Base-by-base conservation (phyloP, 1,140 invertebrate species). In the Lineus longissimus region DNA sequence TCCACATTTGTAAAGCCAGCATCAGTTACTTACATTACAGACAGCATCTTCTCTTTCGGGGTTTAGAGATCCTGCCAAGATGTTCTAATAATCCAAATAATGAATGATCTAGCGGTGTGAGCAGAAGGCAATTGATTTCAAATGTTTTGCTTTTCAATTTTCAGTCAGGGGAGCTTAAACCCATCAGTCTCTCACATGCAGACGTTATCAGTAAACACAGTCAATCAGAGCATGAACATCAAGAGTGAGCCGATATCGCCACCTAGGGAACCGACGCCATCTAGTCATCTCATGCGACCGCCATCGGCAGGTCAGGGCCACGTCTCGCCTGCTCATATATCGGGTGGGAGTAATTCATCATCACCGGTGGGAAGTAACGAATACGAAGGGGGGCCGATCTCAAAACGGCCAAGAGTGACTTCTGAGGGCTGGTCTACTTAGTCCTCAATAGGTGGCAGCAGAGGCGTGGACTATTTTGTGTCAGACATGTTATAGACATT, bases 211-310 rank as follows among this genome's bases (percentile, higher is more conserved):
- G 90, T 91, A 60, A 92, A 89, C 62, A 90, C 87, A 73, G 91
- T 91, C 76, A 92, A 91, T 73, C 91, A 64, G 41, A 67, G 67
- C 65, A 88, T 95, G 59, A 92, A 92, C 82, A 94, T 97, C 76
- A 97, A 95, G 83, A 93, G 91, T 71, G 94, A 97, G 81, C 93
- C 94, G 17, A 93, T 95, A 75, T 94, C 92, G 71, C 93, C 94
- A 62, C 93, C 93, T 2, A 82, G 89, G 61, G 88, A 89, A 71
- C 85, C 87, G 69, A 82, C 70, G 29, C 74, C 72, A 33, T 73
- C 76, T 45, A 76, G 75, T 43, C 72, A 68, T 61, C 74, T 69
- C 57, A 70, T 75, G 63, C 75, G 75, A 47, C 75, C 73, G 27
- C 73, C 68, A 13, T 75, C 73, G 29, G 60, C 68, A 41, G 69